Base-by-base conservation (phyloP, 2,888 invertebrate species). In the Melanostoma scalare region DNA sequence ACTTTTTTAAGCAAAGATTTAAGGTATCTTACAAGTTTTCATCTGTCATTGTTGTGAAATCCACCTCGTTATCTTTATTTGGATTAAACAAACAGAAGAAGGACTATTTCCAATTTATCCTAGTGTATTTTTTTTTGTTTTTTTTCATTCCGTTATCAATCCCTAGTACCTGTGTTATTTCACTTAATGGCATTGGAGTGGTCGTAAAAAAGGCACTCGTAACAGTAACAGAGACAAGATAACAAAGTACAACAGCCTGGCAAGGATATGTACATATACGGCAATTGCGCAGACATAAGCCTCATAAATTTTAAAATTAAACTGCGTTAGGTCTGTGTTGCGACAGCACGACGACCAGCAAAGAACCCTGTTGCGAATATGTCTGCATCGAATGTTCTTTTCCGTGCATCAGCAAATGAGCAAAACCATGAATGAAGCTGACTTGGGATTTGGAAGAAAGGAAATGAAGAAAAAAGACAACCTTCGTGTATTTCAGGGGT, bases 141-240 rank as follows among this genome's bases (percentile, higher is more conserved):
- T 53, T n/a, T 20, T 69, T 65, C 40, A 60, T 53, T 74, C 50
- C 71, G 74, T 85, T 85, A 80, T 84, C 75, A 80, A 73, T 76
- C 52, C 72, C 50, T 67, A 73, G 78, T 85, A 85, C 85, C 85
- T 80, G 85, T 85, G 80, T 85, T 85, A 85, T 85, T 85, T 85
- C 80, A 85, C 80, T 80, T 85, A 80, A 84, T 84, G 67, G 79
- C 84, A 74, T 20, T 71, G 79, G 65, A 79, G 71, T 79, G 58
- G 79, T 84, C 79, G 55, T 84, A 84, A 84, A 84, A 84, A 79
- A 84, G 79, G 79, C 55, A 36, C 79, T 74, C 73, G 68, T 63
- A 71, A 74, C 69, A 79, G 61, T 84, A 75, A 67, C 72, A 69
- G 68, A 20, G 61, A 76, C 50, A 46, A 80, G 80, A 80, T 78